These are phyloP conservation scores for Cardiocondyla obscurior DNA, from an alignment of 1,140 invertebrate genomes.

Conservation along the genomic window DNA sequence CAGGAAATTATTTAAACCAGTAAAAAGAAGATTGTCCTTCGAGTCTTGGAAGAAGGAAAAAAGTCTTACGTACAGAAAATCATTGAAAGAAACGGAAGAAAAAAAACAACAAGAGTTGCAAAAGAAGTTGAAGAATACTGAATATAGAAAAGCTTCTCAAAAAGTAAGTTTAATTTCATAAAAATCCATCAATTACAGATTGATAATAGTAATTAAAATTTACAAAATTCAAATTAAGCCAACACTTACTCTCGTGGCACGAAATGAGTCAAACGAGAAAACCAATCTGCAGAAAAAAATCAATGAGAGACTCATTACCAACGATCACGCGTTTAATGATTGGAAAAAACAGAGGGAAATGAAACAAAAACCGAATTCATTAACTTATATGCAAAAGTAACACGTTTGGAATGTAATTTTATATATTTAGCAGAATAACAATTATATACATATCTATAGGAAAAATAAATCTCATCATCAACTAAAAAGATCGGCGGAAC, in stretches of 20 bases:
- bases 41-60: slow-evolving; percentile 67
- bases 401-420: background rate
- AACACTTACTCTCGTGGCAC: too few species aligned
- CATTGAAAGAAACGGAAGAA: slow-evolving; percentile 43
- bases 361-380: background rate
- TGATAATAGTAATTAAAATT: too few species aligned
- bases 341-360: slow-evolving; percentile 36
- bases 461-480: background rate
- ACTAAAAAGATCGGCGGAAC: background rate
- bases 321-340: slow-evolving; percentile 16
- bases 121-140: slow-evolving; percentile 17
- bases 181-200: background rate
- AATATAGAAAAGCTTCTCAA: slow-evolving; percentile 34
- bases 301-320: slow-evolving; percentile 25
- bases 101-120: slow-evolving; percentile 25
- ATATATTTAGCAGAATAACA: slow-evolving; percentile 15
- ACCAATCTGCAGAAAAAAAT: slow-evolving; percentile 1
- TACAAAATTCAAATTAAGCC: too few species aligned
- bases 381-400: background rate
- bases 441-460: slow-evolving; percentile 9
- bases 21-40: slow-evolving; percentile 47
- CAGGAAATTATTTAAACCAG: background rate
- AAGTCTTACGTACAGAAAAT: slow-evolving; percentile 17
- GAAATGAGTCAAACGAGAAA: too few species aligned
- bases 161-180: background rate